A percentile compares a stretch with the other conserved stretches of the same genome.
These are phyloP conservation scores for Odontomachus brunneus DNA, from an alignment of 1,140 invertebrate genomes.

Conservation along the genomic window DNA sequence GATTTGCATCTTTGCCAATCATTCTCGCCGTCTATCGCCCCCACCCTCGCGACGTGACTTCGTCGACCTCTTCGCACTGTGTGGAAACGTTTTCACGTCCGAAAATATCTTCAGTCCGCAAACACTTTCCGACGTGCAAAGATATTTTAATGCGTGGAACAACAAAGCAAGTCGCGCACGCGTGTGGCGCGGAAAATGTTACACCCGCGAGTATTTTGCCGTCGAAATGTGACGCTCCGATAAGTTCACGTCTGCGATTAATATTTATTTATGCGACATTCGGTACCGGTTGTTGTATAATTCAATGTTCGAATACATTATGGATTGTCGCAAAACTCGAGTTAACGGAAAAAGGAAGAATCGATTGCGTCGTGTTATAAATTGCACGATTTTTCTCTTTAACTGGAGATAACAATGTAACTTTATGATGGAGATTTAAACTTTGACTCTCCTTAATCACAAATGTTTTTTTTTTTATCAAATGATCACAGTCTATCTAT, in stretches of 20 bases:
- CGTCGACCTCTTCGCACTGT: constrained; percentile 62
- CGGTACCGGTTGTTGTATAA: too few relatives aligned
- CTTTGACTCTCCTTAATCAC: too few relatives aligned
- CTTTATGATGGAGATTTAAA: neutral
- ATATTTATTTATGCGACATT: too few relatives aligned
- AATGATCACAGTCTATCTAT: too few relatives aligned
- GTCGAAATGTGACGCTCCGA: neutral
- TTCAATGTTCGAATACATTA: too few relatives aligned
- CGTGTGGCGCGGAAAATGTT: constrained; percentile 17
- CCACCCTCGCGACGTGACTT: constrained; percentile 51
- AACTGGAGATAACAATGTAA: neutral
- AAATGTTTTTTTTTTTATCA: too few relatives aligned
- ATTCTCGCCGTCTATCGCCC: constrained; percentile 44
- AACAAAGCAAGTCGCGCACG: constrained; percentile 63
- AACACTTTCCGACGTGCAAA: constrained; percentile 71
- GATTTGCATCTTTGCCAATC: constrained; percentile 50
- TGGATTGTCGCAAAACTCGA: neutral
- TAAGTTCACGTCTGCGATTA: too few relatives aligned
- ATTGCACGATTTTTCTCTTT: neutral
- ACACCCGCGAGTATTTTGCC: neutral
- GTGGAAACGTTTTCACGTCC: constrained; percentile 68
- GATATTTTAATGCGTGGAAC: constrained; percentile 69
- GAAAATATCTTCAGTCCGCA: constrained; percentile 66
- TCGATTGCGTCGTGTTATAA: neutral
- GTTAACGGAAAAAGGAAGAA: neutral